Conservation (phyloP, 2,797 vertebrate genomes). For the Cossypha polioptera region DNA sequence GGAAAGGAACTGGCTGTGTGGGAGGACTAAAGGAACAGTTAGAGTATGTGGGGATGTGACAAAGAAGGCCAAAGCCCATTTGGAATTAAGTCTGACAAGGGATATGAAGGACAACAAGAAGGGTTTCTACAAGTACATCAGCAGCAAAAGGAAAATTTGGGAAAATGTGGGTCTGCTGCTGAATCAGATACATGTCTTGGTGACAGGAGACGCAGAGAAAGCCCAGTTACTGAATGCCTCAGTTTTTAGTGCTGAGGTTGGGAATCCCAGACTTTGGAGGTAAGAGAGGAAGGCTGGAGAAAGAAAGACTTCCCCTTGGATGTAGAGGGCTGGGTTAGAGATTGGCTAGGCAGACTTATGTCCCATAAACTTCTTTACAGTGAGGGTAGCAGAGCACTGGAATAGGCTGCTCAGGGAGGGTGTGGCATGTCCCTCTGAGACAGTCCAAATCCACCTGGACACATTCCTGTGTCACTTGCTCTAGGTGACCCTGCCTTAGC, state of each 20-base stretch:
- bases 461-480: not conserved
- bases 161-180: not conserved
- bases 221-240: not conserved
- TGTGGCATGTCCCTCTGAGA: not conserved
- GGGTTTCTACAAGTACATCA: not conserved
- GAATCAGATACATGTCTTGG: not conserved
- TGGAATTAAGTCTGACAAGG: not conserved
- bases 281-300: not conserved
- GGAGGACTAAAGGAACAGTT: not conserved
- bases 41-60: not conserved
- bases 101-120: not conserved
- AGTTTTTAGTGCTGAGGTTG: not conserved
- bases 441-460: not conserved
- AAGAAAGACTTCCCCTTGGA: not conserved
- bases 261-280: not conserved
- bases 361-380: not conserved
- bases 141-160: not conserved
- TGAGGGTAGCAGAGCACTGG: not conserved
- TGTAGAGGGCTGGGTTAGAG: not conserved
- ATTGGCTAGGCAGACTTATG: not conserved
- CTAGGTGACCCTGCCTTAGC: not conserved
- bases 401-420: not conserved
- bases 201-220: not conserved
- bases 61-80: not conserved
- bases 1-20: accelerated